These are phyloP conservation scores for Andrena bucephala DNA, from an alignment of 2,888 invertebrate genomes.

Conservation along the genomic window DNA sequence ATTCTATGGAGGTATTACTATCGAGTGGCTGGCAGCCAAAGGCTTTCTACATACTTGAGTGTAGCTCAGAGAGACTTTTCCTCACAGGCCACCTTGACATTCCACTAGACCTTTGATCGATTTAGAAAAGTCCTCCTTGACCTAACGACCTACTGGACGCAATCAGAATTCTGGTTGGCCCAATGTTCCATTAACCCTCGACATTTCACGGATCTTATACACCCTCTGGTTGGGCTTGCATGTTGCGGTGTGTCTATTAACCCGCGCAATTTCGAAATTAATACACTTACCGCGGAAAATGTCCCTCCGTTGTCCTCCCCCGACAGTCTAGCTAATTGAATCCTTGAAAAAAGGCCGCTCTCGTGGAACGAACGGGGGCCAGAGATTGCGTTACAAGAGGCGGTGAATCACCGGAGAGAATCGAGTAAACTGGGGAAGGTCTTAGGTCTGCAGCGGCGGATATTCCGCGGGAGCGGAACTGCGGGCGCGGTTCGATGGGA, in stretches of 20 bases:
- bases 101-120: too few relatives aligned
- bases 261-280: neutral
- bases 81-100: neutral
- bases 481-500: constrained; percentile 14
- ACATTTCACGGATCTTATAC: too few relatives aligned
- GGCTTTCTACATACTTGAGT: too few relatives aligned
- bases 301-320: neutral
- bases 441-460: constrained; percentile 9
- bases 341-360: neutral
- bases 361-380: neutral
- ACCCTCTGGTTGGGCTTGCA: too few relatives aligned
- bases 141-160: too few relatives aligned
- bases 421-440: neutral
- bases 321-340: constrained; percentile 22
- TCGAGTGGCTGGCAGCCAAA: too few relatives aligned
- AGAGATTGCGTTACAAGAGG: constrained; percentile 6
- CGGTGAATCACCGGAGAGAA: neutral
- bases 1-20: too few relatives aligned
- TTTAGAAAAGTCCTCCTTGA: too few relatives aligned
- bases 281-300: constrained; percentile 3
- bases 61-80: too few relatives aligned
- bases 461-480: neutral
- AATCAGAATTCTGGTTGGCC: too few relatives aligned
- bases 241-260: neutral
- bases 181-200: too few relatives aligned